Conservation (phyloP, 2,797 vertebrate genomes). For the Takifugu rubripes region DNA sequence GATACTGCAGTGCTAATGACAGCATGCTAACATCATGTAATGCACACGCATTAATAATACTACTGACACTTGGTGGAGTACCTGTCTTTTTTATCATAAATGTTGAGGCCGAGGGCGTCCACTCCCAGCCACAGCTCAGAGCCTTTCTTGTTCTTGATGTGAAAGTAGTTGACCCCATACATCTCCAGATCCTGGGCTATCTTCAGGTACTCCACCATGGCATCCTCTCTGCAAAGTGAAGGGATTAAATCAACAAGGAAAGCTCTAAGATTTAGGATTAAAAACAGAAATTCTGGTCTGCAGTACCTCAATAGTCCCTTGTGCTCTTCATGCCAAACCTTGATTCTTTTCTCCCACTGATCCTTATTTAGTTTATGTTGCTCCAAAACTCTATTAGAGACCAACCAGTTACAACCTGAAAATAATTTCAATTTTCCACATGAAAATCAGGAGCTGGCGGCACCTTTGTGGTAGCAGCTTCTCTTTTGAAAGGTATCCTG, state of each 20-base stretch:
- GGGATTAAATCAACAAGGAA: constrained; percentile 9
- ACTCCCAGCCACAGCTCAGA: constrained; percentile 95
- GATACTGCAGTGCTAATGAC: neutral
- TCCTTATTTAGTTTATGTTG: constrained; percentile 96
- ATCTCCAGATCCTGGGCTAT: constrained; percentile 97
- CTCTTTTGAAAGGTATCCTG: constrained; percentile 88
- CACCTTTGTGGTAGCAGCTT: constrained; percentile 94
- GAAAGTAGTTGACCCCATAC: constrained; percentile 98
- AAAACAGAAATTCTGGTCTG: neutral
- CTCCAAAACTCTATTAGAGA: constrained; percentile 85
- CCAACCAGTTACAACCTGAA: constrained; percentile 44
- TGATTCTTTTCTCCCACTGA: constrained; percentile 96
- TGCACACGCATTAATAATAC: too few relatives aligned
- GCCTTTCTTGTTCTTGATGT: constrained; percentile 97
- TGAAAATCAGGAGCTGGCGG: constrained; percentile 11
- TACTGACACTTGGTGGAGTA: constrained; percentile 37
- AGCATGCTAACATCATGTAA: neutral
- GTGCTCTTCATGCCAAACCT: constrained; percentile 95
- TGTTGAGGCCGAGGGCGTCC: constrained; percentile 93
- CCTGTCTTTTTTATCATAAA: constrained; percentile 96
- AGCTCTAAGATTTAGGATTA: neutral
- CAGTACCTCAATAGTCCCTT: constrained; percentile 89
- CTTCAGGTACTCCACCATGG: constrained; percentile 95
- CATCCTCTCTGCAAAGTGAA: constrained; percentile 83
- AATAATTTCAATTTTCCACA: constrained; percentile 11